phyloP scores from a whole-genome alignment of 30 jellyfish, hydroid and myxozoan genomes.

The Chironex yamaguchii region DNA sequence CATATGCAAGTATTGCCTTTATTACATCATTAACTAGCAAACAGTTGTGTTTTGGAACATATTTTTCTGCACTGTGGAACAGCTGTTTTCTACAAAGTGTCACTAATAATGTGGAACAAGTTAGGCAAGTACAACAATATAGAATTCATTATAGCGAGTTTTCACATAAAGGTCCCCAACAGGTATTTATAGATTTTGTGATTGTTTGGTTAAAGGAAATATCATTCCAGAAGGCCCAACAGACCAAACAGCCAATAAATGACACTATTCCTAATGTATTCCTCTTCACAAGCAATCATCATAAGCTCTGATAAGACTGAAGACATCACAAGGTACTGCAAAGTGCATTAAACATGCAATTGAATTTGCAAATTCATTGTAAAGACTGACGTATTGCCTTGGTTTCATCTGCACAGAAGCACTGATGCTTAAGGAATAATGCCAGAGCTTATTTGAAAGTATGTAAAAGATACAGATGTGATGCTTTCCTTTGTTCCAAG shows the following conservation, averaged over 20 bases:
- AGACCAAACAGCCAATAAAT: constrained; percentile 70
- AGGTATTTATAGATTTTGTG: too few species aligned
- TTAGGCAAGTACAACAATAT: constrained; percentile 10
- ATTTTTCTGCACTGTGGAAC: constrained; percentile 14
- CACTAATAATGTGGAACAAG: constrained; percentile 18
- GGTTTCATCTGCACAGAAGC: constrained; percentile 37
- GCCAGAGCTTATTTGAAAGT: constrained; percentile 44
- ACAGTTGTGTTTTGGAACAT: constrained; percentile 7
- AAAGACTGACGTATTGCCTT: constrained; percentile 51
- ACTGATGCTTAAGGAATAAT: constrained; percentile 60
- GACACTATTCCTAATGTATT: constrained; percentile 61
- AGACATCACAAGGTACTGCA: constrained; percentile 65
- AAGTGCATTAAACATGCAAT: constrained; percentile 42
- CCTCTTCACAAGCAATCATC: constrained; percentile 64
- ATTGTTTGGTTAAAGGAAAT: constrained; percentile 47
- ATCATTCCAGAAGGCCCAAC: constrained; percentile 69
- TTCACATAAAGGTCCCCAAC: too few species aligned
- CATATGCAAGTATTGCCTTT: constrained; percentile 6
- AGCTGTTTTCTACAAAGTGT: constrained; percentile 29
- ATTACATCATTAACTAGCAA: constrained; percentile 14
- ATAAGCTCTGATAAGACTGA: constrained; percentile 51
- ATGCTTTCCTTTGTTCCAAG: constrained; percentile 69
- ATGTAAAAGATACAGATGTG: constrained; percentile 49
- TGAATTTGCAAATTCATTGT: constrained; percentile 53
- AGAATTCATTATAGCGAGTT: constrained; percentile 5